Percentiles rank a stretch among this genome's conserved stretches.
These are phyloP conservation scores for Garrulus glandarius DNA, from an alignment of 2,797 vertebrate genomes.

Conservation along the genomic window DNA sequence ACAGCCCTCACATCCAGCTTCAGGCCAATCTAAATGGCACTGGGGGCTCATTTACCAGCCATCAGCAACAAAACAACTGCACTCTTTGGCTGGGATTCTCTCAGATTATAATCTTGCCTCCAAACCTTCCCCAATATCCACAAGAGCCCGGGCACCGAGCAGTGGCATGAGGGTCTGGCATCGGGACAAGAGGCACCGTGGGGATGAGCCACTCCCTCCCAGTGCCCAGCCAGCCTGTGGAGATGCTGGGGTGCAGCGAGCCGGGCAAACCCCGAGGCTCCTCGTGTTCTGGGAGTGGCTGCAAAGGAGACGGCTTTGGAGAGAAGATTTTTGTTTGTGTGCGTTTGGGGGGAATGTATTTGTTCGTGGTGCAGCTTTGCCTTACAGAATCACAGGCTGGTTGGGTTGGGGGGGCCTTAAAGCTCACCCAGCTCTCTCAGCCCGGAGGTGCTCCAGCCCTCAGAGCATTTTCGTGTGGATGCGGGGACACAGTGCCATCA, in stretches of 20 bases:
- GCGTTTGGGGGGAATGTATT: fast-evolving
- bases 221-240: background rate
- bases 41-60: background rate
- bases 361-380: background rate
- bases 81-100: background rate
- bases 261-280: fast-evolving
- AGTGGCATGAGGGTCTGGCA: background rate
- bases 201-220: background rate
- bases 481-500: background rate
- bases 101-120: background rate
- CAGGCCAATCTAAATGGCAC: background rate
- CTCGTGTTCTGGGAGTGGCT: background rate
- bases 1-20: background rate
- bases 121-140: fast-evolving
- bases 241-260: background rate
- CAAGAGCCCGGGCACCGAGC: background rate
- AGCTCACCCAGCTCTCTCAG: background rate
- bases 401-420: background rate
- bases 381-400: background rate
- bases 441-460: background rate
- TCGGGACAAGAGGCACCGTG: fast-evolving
- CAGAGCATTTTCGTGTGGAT: fast-evolving
- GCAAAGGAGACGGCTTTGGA: background rate
- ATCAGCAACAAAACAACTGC: background rate
- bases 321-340: background rate